Evolutionary conservation across 2,797 vertebrate species (phyloP).

Genomic region (Coccyzus lansbergi): DNA sequence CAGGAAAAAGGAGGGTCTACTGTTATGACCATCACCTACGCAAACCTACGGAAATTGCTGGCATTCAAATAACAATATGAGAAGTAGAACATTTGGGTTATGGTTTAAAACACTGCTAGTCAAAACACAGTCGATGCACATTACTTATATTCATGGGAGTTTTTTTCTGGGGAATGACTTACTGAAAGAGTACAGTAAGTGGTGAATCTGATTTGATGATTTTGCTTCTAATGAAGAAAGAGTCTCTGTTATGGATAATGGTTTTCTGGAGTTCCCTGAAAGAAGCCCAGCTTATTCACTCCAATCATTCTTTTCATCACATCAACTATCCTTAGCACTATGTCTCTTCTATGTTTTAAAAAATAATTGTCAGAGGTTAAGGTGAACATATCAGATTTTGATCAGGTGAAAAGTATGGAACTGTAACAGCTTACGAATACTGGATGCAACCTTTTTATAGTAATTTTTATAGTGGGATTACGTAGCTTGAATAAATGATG

Average conservation of each 20-base stretch:
- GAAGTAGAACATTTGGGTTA: neutral
- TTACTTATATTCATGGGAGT: neutral
- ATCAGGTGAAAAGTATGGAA: neutral
- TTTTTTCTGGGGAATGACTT: neutral
- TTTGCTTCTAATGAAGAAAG: neutral
- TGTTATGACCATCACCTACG: neutral
- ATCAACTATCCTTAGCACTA: neutral
- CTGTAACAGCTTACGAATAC: neutral
- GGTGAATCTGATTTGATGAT: neutral
- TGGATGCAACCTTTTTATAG: neutral
- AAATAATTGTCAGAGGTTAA: neutral
- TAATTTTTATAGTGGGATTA: neutral
- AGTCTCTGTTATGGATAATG: neutral
- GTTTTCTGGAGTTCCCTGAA: neutral
- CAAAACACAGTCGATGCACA: neutral
- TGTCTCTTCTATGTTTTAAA: neutral
- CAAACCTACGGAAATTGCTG: neutral
- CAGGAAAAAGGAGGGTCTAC: neutral
- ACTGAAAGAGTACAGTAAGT: neutral
- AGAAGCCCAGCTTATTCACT: neutral
- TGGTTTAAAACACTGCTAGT: neutral
- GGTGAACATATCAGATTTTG: neutral
- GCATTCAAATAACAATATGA: neutral
- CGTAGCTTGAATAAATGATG: neutral
- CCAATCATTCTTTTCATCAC: neutral